Conservation (phyloP, 1,140 invertebrate genomes). For the Saccostrea echinata region DNA sequence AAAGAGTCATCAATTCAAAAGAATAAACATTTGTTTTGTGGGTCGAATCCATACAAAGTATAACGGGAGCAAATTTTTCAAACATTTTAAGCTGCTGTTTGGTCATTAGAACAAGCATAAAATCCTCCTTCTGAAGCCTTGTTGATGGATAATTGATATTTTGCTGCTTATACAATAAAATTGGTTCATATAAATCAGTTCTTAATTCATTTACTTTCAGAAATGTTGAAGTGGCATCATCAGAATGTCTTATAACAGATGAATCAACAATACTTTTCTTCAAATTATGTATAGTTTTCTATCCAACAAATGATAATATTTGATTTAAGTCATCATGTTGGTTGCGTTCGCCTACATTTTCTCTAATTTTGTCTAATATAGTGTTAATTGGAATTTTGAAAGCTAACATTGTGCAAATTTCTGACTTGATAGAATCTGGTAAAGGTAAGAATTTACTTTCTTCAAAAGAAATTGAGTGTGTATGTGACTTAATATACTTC, state of each 20-base stretch:
- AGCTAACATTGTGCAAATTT: conserved; percentile 1
- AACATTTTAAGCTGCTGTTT: conserved; percentile 37
- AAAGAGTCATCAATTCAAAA: conserved; percentile 31
- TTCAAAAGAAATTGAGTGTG: neutral
- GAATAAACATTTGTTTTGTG: conserved; percentile 41
- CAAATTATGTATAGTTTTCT: conserved; percentile 19
- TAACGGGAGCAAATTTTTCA: conserved; percentile 3
- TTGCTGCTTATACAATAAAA: conserved; percentile 39
- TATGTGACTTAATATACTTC: conserved; percentile 1
- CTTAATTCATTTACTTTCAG: neutral
- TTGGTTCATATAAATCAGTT: conserved; percentile 11
- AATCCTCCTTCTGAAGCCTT: conserved; percentile 38
- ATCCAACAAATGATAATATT: conserved; percentile 19
- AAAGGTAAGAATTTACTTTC: neutral
- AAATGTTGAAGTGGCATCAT: conserved; percentile 19
- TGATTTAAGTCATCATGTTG: neutral
- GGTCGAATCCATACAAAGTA: conserved; percentile 42
- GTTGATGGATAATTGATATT: neutral
- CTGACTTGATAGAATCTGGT: neutral
- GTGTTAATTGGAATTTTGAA: neutral
- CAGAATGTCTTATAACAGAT: conserved; percentile 1
- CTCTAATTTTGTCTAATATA: neutral
- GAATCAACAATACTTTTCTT: conserved; percentile 30
- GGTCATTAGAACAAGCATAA: conserved; percentile 38
- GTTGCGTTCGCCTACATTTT: neutral